Evolutionary conservation across 2,113 vertebrate genomes (phyloP).

Genomic region (Hippocampus abdominalis): DNA sequence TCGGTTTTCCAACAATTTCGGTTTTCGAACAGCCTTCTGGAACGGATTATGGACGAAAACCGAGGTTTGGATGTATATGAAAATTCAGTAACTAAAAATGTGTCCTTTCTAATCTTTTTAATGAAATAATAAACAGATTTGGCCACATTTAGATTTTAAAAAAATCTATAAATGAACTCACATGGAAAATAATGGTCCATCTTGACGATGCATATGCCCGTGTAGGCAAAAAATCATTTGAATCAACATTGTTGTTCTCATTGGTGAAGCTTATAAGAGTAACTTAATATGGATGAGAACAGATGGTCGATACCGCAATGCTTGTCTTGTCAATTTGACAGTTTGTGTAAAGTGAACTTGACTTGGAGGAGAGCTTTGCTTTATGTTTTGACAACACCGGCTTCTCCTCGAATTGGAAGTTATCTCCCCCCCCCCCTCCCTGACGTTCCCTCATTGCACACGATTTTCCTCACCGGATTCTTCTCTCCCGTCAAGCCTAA

Average conservation of each 20-base stretch:
- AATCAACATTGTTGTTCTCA: background rate
- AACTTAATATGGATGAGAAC: conserved; percentile 11
- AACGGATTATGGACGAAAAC: no score
- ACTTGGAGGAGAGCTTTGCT: background rate
- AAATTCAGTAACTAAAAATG: background rate
- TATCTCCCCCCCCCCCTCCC: conserved; percentile 19
- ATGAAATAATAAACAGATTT: no score
- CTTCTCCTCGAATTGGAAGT: conserved; percentile 24
- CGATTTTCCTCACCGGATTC: conserved; percentile 53
- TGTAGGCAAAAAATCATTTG: background rate
- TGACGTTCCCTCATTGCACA: conserved; percentile 36
- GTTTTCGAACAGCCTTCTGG: no score
- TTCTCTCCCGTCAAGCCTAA: conserved; percentile 55
- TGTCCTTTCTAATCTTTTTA: no score
- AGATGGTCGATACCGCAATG: conserved; percentile 8
- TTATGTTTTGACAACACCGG: conserved; percentile 42
- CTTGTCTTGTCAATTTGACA: conserved; percentile 6
- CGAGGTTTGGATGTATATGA: background rate
- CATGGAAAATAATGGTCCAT: background rate
- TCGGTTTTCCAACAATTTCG: no score
- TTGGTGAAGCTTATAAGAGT: background rate
- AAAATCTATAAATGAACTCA: background rate
- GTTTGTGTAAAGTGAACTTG: conserved; percentile 10
- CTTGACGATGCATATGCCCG: background rate
- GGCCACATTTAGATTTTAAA: background rate